Percentiles rank a stretch among this genome's conserved stretches.
These are phyloP conservation scores for Eupithecia exiguata DNA, from an alignment of 2,888 invertebrate genomes.

Conservation along the genomic window DNA sequence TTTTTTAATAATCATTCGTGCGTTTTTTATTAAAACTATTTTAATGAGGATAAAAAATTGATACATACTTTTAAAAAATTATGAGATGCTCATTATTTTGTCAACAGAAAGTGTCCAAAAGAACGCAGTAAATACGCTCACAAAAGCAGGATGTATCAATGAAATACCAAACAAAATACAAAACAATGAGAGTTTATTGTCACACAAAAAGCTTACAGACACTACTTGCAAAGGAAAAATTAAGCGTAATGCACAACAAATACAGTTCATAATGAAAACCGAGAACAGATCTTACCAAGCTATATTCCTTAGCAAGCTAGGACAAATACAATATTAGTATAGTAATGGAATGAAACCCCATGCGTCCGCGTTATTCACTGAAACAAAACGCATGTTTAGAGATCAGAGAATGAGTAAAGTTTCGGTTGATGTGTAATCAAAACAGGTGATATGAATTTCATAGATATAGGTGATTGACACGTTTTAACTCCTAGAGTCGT, in stretches of 20 bases:
- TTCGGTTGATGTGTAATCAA: background rate
- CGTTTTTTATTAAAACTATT: background rate
- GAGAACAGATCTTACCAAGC: conserved; percentile 34
- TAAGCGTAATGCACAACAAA: background rate
- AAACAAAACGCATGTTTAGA: conserved; percentile 52
- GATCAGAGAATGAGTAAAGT: background rate
- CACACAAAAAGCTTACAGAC: conserved; percentile 8
- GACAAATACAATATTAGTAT: conserved; percentile 23
- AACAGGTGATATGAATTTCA: background rate
- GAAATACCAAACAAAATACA: conserved; percentile 18
- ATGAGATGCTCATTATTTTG: background rate
- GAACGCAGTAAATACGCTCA: background rate
- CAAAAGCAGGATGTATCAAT: conserved; percentile 39
- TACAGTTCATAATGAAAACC: background rate
- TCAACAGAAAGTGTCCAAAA: background rate
- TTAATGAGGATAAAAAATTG: background rate
- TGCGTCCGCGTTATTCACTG: conserved; percentile 48
- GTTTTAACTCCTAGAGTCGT: background rate
- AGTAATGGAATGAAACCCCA: conserved; percentile 34
- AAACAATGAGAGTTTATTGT: conserved; percentile 6
- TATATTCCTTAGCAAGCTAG: conserved; percentile 31
- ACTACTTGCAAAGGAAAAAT: conserved; percentile 25
- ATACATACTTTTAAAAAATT: background rate
- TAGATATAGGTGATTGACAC: background rate
- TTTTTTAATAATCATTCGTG: background rate